Percentiles rank a stretch among this genome's conserved stretches.
phyloP scores from a whole-genome alignment of 2,113 vertebrate genomes.

The Seriola rivoliana region DNA sequence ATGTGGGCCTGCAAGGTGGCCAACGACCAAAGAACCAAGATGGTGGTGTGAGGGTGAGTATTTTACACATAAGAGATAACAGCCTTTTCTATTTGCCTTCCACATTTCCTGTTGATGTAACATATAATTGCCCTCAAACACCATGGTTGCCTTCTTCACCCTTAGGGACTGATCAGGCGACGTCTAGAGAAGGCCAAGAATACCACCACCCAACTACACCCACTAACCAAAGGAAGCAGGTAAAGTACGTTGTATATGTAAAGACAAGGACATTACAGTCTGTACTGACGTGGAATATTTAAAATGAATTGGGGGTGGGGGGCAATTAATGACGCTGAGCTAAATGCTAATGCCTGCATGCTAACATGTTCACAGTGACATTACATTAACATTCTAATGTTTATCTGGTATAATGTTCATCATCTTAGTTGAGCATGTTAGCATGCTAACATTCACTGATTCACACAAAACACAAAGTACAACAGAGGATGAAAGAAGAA shows the following conservation, averaged over 20 bases:
- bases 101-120: conserved; percentile 46
- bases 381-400: too few relatives aligned
- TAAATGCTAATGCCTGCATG: too few relatives aligned
- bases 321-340: not conserved
- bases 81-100: not conserved
- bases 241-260: conserved; percentile 21
- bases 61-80: not conserved
- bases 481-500: too few relatives aligned
- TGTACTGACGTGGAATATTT: not conserved
- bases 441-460: too few relatives aligned
- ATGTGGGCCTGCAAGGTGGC: conserved; percentile 42
- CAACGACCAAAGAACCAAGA: conserved; percentile 80
- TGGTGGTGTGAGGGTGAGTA: conserved; percentile 83
- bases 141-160: not conserved
- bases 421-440: too few relatives aligned
- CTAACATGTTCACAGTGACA: too few relatives aligned
- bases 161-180: conserved; percentile 81
- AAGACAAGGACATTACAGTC: not conserved
- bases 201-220: conserved; percentile 75
- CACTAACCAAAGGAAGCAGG: conserved; percentile 72
- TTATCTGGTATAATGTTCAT: too few relatives aligned
- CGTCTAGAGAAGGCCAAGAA: conserved; percentile 77
- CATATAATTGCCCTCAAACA: not conserved
- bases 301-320: not conserved
- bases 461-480: too few relatives aligned